These are phyloP conservation scores for Metopia argyrocephala DNA, from an alignment of 2,888 invertebrate species.

Conservation along the genomic window DNA sequence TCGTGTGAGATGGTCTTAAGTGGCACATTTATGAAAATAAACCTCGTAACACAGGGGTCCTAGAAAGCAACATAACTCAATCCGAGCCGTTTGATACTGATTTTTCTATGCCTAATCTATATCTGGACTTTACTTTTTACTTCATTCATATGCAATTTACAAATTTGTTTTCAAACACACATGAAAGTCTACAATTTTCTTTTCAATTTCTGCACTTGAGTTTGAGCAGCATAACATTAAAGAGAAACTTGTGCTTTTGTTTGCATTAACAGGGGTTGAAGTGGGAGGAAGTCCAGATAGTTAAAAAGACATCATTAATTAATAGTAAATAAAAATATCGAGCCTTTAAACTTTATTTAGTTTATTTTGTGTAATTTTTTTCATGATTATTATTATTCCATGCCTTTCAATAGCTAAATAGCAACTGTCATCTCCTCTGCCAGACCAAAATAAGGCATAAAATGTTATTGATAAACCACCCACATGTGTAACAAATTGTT, in stretches of 20 bases:
- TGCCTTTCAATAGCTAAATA: slow-evolving; percentile 7
- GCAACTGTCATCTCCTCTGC: background rate
- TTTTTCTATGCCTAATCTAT: background rate
- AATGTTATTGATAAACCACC: slow-evolving; percentile 24
- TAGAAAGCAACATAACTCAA: too few species aligned
- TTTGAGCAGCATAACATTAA: background rate
- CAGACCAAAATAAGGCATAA: slow-evolving; percentile 9
- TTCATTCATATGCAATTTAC: background rate
- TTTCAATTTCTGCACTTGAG: slow-evolving; percentile 13
- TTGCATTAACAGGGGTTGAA: background rate
- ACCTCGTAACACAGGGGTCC: too few species aligned
- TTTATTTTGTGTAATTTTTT: background rate
- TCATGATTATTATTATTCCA: background rate
- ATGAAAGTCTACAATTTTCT: background rate
- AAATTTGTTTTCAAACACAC: background rate
- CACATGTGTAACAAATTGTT: slow-evolving; percentile 61
- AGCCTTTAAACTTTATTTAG: slow-evolving; percentile 39
- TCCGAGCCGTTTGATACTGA: too few species aligned
- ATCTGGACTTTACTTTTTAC: background rate
- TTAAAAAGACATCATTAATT: slow-evolving; percentile 55
- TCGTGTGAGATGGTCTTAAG: too few species aligned
- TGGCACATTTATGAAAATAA: too few species aligned
- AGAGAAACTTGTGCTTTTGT: background rate
- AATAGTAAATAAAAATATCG: slow-evolving; percentile 51
- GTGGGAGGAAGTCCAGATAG: slow-evolving; percentile 1